Evolutionary conservation across 1,140 invertebrate species (phyloP), one percentile per base, ranked within the genome.

Genomic region (Panulirus ornatus): DNA sequence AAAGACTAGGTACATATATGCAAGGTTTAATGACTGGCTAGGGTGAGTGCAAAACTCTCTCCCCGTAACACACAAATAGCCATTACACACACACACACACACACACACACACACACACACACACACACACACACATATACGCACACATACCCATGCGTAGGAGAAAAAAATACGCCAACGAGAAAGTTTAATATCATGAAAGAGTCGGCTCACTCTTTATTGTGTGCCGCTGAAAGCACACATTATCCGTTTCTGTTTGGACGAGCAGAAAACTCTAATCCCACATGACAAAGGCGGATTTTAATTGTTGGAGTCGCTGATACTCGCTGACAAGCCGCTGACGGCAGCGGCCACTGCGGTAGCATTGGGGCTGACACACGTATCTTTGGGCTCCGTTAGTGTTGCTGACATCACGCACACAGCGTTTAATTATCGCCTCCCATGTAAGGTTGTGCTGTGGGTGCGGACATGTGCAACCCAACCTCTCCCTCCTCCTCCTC

Each of bases 181-280:
- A 58, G 78, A 58, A 81, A 36, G 47, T 81, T 81, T 81, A 66
- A 81, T 81, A 58, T 58, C 78, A 81, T 36, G 58, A 81, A 81
- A 81, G 78, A 81, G 78, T 81, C 36, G 47, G 51, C 47, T 34
- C 78, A 58, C 78, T 58, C 78, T 81, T 81, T 58, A 81, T 81
- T 81, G 78, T 81, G 78, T 58, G 78, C 38, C 81, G 70, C 58
- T 63, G 51, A 83, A 58, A 83, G 51, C 82, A 84, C 83, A 75
- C 83, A 85, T 85, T 85, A 85, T 85, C 83, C 83, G n/a, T 51
- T 85, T 85, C 83, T 85, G 83, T 85, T 85, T 47, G 83, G 42
- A 70, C 83, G 66, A 85, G 83, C 83, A 85, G 83, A 85, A 85
- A 85, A 85, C 83, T 85, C 42, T 71, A 36, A 71, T 66, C 66